Conservation (phyloP, 1,140 invertebrate genomes). For the Cecropterus lyciades region DNA sequence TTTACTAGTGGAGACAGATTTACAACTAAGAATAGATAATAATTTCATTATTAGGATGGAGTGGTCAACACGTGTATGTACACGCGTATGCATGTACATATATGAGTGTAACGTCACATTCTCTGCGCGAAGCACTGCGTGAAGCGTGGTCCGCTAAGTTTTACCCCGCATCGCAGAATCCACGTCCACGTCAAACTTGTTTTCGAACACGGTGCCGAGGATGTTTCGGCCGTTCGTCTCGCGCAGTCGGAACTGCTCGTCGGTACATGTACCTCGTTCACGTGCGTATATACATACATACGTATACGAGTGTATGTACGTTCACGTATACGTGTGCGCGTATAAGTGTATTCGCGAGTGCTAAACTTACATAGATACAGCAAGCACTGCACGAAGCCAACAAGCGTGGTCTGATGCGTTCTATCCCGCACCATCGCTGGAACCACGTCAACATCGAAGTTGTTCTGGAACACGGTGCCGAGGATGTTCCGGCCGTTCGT, state of each 20-base stretch:
- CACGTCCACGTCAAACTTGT: constrained; percentile 56
- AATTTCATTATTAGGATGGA: too few species aligned
- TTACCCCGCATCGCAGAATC: constrained; percentile 10
- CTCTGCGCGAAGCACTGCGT: constrained; percentile 66
- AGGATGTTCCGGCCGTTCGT: constrained; percentile 45
- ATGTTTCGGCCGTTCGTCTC: constrained; percentile 44
- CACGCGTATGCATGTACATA: too few species aligned
- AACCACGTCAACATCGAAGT: constrained; percentile 50
- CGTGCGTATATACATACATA: too few species aligned
- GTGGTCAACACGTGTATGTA: too few species aligned
- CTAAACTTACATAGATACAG: constrained; percentile 67
- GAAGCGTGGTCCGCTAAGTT: constrained; percentile 44
- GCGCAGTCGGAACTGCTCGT: constrained; percentile 2
- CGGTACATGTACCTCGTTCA: constrained; percentile 49
- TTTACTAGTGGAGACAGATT: too few species aligned
- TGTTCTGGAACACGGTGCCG: constrained; percentile 51
- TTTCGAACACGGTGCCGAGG: constrained; percentile 44
- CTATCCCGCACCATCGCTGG: background rate
- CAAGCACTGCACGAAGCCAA: constrained; percentile 62
- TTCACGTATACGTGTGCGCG: too few species aligned
- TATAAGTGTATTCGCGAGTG: too few species aligned
- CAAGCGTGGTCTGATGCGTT: constrained; percentile 43
- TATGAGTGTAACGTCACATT: too few species aligned
- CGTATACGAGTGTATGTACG: too few species aligned
- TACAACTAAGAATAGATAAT: too few species aligned